Base-by-base conservation (phyloP, 1,140 invertebrate species). In the Euglossa dilemma region DNA sequence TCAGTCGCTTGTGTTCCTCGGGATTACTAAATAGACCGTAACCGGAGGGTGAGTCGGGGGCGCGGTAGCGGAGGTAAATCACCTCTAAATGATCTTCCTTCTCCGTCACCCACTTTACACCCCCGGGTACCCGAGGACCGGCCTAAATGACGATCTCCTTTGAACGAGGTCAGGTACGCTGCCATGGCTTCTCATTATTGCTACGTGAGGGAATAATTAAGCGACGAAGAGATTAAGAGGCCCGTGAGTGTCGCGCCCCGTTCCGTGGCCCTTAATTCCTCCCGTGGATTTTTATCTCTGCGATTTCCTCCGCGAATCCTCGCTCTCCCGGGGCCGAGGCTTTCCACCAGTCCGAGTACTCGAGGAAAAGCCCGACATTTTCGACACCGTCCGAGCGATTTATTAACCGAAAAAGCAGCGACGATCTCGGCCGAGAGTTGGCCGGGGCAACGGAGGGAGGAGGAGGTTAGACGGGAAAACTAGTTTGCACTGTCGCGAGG, bases 181-280 rank as follows among this genome's bases (percentile, higher is more conserved):
- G 63, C 23, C 71, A 54, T 23, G 61, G 66, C 77, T 87, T 73
- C 67, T 59, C 85, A 84, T 87, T 88, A 88, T 88, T 85, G 86
- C 82, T 77, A 87, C 73, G 73, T 47, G 73, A 87, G 77, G 63
- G 69, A 85, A 80, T 87, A 88, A 88, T 88, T 88, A 87, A 88
- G 81, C 83, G 43, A 50, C 63, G 63, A 64, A 71, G 63, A 84
- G 86, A 87, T 87, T 87, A 87, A 87, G 74, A 79, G 75, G 73
- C 75, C 75, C 72, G 85, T 61, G 67, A 77, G 50, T 57, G 57
- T 87, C 77, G 12, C 47, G 6, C 61, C 23, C 85, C 76, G 45
- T 73, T 80, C 64, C 64, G 64, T 54, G 56, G 52, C 43, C 63
- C 61, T 77, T 76, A 77, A 84, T 76, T 80, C 78, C 56, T 78